Evolutionary conservation across 2,888 invertebrate species (phyloP).

Genomic region (Melanophora roralis): DNA sequence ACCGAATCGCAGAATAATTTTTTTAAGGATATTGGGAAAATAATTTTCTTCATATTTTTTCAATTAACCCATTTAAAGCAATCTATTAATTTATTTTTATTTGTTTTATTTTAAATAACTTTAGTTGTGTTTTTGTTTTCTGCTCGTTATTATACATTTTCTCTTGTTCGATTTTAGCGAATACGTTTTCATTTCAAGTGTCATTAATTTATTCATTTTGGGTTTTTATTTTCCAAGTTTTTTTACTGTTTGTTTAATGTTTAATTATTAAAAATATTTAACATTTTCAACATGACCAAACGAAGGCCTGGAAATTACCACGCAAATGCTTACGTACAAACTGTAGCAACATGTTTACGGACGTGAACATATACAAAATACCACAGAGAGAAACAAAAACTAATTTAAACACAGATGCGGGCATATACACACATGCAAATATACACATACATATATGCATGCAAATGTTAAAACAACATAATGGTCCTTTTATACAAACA

Average conservation of each 20-base stretch:
- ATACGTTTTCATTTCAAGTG: not conserved
- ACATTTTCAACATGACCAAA: conserved; percentile 39
- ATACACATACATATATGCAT: not conserved
- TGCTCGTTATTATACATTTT: not conserved
- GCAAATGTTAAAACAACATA: not conserved
- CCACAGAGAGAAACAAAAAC: conserved; percentile 53
- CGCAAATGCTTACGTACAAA: not conserved
- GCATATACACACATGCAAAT: not conserved
- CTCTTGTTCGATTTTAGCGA: not conserved
- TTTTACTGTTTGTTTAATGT: conserved; percentile 42
- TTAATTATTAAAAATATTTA: conserved; percentile 56
- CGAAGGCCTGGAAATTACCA: conserved; percentile 43
- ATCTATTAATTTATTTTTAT: not conserved
- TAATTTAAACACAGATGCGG: conserved; percentile 19
- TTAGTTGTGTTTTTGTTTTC: not conserved
- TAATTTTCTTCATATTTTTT: no score
- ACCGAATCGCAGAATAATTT: no score
- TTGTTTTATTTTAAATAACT: not conserved
- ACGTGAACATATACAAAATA: conserved; percentile 8
- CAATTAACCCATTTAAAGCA: no score
- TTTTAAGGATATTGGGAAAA: no score
- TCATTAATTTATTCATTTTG: conserved; percentile 38
- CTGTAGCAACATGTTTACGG: not conserved
- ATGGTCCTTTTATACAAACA: conserved; percentile 28
- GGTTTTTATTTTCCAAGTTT: not conserved